Evolutionary conservation across 2,113 vertebrate species (phyloP).

Genomic region (Marmota monax): DNA sequence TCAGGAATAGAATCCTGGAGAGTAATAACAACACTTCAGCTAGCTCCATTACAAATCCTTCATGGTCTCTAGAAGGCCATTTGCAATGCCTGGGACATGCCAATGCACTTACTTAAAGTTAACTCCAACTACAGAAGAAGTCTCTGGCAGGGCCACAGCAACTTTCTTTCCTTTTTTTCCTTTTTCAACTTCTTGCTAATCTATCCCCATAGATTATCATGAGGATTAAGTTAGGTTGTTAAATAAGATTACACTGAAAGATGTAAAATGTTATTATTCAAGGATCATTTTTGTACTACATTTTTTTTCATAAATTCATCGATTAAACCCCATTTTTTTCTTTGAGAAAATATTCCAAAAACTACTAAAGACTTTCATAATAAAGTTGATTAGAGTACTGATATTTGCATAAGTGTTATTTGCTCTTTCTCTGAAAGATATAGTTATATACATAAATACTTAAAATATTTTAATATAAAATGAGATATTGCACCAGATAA

Average conservation of each 20-base stretch:
- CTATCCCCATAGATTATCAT: background rate
- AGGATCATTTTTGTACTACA: background rate
- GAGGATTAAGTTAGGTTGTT: background rate
- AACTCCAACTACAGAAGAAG: slow-evolving; percentile 31
- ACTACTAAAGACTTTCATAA: slow-evolving; percentile 15
- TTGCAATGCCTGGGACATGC: background rate
- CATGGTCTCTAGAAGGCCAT: slow-evolving; percentile 45
- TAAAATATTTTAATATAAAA: background rate
- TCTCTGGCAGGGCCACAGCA: background rate
- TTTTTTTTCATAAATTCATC: background rate
- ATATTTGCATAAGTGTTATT: background rate
- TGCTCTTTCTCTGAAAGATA: background rate
- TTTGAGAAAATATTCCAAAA: background rate
- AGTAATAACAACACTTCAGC: slow-evolving; percentile 54
- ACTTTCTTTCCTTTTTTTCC: background rate
- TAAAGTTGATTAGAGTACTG: background rate
- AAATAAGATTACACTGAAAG: background rate
- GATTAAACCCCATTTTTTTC: background rate
- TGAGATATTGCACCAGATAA: background rate
- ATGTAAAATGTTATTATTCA: background rate
- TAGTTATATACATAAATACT: background rate
- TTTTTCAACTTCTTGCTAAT: background rate
- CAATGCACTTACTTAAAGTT: background rate
- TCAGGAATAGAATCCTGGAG: slow-evolving; percentile 58
- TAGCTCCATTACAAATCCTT: slow-evolving; percentile 66